These are phyloP conservation scores for Seladonia tumulorum DNA, from an alignment of 2,888 invertebrate genomes.

Conservation along the genomic window DNA sequence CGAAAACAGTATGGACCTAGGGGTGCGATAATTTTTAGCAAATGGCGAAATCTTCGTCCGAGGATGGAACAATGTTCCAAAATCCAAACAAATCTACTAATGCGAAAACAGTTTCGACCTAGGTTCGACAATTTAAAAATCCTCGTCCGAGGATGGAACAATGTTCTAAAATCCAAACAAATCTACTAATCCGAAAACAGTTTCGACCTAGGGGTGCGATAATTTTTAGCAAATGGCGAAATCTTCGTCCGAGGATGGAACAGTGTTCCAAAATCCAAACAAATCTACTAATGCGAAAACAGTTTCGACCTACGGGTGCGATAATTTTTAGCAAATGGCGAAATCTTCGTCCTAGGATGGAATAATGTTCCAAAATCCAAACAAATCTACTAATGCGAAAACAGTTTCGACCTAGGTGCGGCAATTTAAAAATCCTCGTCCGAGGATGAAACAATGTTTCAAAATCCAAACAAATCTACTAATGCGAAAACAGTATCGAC, in stretches of 20 bases:
- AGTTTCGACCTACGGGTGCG: neutral
- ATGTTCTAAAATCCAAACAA: neutral
- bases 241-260: neutral
- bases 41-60: neutral
- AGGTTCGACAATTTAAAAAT: too few relatives aligned
- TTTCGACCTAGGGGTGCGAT: neutral
- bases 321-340: too few relatives aligned
- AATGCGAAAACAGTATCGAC: neutral
- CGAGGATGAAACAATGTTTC: neutral
- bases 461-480: neutral
- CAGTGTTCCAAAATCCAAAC: neutral
- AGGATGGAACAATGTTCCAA: neutral
- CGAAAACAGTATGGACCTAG: neutral
- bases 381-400: neutral
- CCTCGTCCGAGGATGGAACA: neutral
- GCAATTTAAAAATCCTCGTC: neutral
- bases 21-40: too few relatives aligned
- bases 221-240: neutral
- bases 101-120: neutral
- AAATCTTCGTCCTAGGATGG: neutral
- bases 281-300: neutral
- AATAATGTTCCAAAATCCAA: neutral
- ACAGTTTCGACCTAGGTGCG: neutral
- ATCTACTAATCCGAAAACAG: neutral
- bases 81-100: neutral